Evolutionary conservation across 2,888 invertebrate genomes (phyloP), one percentile per base, ranked within the genome.

Genomic region (Hyppa rectilinea): DNA sequence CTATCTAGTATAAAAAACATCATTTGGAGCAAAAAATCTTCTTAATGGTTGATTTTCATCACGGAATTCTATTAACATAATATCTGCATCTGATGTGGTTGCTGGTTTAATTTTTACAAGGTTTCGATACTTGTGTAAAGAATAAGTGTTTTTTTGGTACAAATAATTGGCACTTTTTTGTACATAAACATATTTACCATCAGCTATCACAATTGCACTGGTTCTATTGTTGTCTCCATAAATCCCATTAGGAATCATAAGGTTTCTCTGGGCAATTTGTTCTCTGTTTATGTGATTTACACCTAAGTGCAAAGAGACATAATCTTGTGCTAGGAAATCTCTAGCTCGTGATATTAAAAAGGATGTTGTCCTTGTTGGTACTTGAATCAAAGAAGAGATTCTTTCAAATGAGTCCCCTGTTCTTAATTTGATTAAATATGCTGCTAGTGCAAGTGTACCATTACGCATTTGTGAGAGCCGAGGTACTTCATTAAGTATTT

Each of bases 81-180:
- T 55, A 23, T 55, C 36, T 23, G 55, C 55, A 55, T 55, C 38
- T 36, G 55, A 55, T 55, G 55, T 55, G 36, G 55, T 55, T 23
- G 55, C 55, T 55, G 55, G 55, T 38, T n/a, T 38, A 55, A 55
- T 34, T 53, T 53, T 53, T 34, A 53, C n/a, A n/a, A n/a, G n/a
- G n/a, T n/a, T n/a, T n/a, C n/a, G n/a, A n/a, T n/a, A n/a, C n/a
- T n/a, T n/a, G n/a, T n/a, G n/a, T n/a, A n/a, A n/a, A n/a, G n/a
- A n/a, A n/a, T n/a, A n/a, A n/a, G n/a, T n/a, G n/a, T n/a, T n/a
- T n/a, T n/a, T n/a, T n/a, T n/a, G n/a, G n/a, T n/a, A n/a, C n/a
- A n/a, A n/a, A n/a, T n/a, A n/a, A n/a, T n/a, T n/a, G n/a, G n/a
- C n/a, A n/a, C n/a, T n/a, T n/a, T n/a, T n/a, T n/a, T n/a, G n/a